These are phyloP conservation scores for Seriola aureovittata DNA, from an alignment of 2,113 vertebrate genomes.

Conservation along the genomic window DNA sequence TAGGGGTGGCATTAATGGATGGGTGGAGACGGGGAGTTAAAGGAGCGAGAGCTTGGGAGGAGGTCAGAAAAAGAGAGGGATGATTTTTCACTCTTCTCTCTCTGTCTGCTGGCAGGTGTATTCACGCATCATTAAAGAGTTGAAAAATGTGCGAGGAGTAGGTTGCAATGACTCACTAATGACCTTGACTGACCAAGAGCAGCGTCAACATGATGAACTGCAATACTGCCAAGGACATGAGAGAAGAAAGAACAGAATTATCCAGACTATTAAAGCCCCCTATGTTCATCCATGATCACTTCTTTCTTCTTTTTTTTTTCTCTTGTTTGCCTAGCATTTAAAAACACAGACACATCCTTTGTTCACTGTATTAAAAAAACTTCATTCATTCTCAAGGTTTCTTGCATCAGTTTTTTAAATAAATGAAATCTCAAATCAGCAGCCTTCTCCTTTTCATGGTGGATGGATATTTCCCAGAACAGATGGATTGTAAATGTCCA, in stretches of 20 bases:
- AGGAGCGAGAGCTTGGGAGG: constrained; percentile 49
- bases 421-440: constrained; percentile 14
- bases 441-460: background rate
- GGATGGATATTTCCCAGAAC: constrained; percentile 10
- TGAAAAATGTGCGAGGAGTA: constrained; percentile 56
- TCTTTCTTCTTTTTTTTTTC: background rate
- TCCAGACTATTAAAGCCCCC: constrained; percentile 17
- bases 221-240: constrained; percentile 29
- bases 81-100: constrained; percentile 42
- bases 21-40: constrained; percentile 48
- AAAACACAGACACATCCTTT: constrained; percentile 12
- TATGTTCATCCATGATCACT: constrained; percentile 2
- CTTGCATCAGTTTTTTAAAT: background rate
- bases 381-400: constrained; percentile 27
- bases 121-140: constrained; percentile 73
- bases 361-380: background rate
- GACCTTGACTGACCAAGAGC: constrained; percentile 60
- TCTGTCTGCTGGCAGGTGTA: constrained; percentile 49
- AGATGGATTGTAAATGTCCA: constrained; percentile 25
- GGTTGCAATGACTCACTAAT: constrained; percentile 59
- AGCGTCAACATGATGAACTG: constrained; percentile 43
- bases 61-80: constrained; percentile 47
- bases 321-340: background rate
- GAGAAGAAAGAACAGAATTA: constrained; percentile 28
- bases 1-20: constrained; percentile 49